A percentile compares a stretch with the other conserved stretches of the same genome.
Conservation (phyloP, 2,888 invertebrate species). For the Eulithis prunata region DNA sequence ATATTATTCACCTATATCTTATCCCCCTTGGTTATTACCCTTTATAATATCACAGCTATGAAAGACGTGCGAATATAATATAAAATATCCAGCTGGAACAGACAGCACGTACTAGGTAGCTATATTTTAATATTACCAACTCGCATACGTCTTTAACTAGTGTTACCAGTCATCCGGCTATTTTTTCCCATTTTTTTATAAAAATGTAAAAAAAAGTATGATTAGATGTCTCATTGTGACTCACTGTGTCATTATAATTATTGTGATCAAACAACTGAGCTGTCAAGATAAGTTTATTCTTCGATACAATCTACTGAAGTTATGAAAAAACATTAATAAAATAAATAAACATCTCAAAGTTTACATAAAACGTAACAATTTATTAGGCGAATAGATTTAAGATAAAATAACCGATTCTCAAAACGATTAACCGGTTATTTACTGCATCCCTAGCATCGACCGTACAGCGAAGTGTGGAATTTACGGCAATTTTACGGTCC, state of each 20-base stretch:
- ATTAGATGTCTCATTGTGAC: too few species aligned
- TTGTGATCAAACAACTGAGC: too few species aligned
- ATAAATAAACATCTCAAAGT: too few species aligned
- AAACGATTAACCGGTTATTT: slow-evolving; percentile 1
- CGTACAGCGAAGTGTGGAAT: slow-evolving; percentile 35
- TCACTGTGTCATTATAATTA: too few species aligned
- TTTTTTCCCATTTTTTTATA: too few species aligned
- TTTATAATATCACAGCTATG: slow-evolving; percentile 15
- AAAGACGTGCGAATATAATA: slow-evolving; percentile 26
- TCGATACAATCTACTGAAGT: too few species aligned
- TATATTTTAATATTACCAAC: slow-evolving; percentile 16
- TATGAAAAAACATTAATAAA: too few species aligned
- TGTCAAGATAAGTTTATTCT: too few species aligned
- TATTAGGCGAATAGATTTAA: background rate
- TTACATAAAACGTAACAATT: too few species aligned
- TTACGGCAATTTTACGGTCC: slow-evolving; percentile 37
- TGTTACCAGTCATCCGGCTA: slow-evolving; percentile 5
- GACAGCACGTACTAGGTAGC: slow-evolving; percentile 14
- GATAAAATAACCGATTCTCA: background rate
- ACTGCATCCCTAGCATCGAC: slow-evolving; percentile 15
- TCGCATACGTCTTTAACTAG: background rate
- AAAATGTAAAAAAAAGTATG: too few species aligned
- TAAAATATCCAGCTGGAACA: slow-evolving; percentile 22
- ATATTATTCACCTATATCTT: background rate
- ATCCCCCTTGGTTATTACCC: slow-evolving; percentile 8